phyloP scores from a whole-genome alignment of 2,113 vertebrate species.

The Regulus satrapa region DNA sequence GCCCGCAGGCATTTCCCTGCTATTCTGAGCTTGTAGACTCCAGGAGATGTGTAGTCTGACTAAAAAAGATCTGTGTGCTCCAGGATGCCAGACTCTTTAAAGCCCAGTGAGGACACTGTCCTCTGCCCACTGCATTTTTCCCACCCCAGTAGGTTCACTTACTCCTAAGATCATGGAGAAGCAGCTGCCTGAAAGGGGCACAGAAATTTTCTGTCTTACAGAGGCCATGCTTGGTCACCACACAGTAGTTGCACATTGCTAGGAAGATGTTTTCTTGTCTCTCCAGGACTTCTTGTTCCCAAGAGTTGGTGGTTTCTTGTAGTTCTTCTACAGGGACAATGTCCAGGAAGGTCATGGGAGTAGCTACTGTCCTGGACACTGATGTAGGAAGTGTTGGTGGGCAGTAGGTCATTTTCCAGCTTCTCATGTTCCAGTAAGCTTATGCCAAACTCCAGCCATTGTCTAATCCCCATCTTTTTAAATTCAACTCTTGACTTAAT shows the following conservation, averaged over 20 bases:
- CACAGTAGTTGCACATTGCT: background rate
- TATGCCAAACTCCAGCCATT: background rate
- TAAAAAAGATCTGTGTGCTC: background rate
- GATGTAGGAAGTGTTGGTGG: background rate
- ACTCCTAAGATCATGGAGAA: background rate
- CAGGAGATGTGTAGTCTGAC: background rate
- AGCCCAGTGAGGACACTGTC: background rate
- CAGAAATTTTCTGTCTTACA: background rate
- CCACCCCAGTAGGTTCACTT: background rate
- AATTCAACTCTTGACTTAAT: background rate
- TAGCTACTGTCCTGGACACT: background rate
- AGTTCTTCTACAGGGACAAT: background rate
- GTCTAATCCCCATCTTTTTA: background rate
- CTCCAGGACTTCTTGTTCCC: background rate
- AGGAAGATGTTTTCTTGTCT: background rate
- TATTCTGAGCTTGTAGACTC: background rate
- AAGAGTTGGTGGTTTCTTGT: background rate
- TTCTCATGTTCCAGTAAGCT: background rate
- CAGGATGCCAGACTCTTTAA: background rate
- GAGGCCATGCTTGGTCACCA: background rate
- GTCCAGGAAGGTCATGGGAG: background rate
- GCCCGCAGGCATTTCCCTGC: background rate
- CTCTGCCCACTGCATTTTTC: background rate
- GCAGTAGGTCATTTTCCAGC: background rate
- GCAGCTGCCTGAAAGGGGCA: background rate